phyloP scores from a whole-genome alignment of 2,797 vertebrate genomes.

The Thunnus albacares region DNA sequence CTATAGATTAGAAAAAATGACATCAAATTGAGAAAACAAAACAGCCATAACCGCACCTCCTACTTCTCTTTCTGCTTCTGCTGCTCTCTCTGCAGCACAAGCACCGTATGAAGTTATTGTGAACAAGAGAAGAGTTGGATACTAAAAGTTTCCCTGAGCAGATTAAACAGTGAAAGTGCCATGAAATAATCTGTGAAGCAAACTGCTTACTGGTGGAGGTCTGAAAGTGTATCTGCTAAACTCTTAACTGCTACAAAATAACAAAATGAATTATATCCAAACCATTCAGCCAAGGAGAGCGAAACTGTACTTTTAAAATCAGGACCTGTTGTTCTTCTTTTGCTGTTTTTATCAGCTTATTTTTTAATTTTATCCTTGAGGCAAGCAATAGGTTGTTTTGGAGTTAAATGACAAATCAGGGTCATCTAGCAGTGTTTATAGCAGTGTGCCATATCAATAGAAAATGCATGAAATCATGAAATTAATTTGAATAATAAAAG shows the following conservation, averaged over 20 bases:
- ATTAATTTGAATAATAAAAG: constrained; percentile 48
- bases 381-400: constrained; percentile 32
- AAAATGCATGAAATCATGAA: constrained; percentile 63
- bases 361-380: constrained; percentile 11
- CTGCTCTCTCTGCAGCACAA: background rate
- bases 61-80: background rate
- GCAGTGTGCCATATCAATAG: constrained; percentile 61
- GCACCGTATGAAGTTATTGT: background rate
- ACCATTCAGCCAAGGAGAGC: background rate
- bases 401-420: constrained; percentile 22
- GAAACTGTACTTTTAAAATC: background rate
- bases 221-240: constrained; percentile 20
- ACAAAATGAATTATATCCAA: background rate
- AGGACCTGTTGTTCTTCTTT: background rate
- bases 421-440: constrained; percentile 50
- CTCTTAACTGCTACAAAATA: constrained; percentile 1
- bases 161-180: constrained; percentile 42
- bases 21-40: constrained; percentile 38
- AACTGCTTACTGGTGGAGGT: constrained; percentile 15
- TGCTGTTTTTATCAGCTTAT: constrained; percentile 2
- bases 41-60: constrained; percentile 27
- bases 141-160: background rate
- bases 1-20: constrained; percentile 35
- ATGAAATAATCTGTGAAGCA: constrained; percentile 43
- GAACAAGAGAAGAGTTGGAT: background rate